phyloP scores from a whole-genome alignment of 2,113 vertebrate genomes.

The Coptodon bakossiorum region DNA sequence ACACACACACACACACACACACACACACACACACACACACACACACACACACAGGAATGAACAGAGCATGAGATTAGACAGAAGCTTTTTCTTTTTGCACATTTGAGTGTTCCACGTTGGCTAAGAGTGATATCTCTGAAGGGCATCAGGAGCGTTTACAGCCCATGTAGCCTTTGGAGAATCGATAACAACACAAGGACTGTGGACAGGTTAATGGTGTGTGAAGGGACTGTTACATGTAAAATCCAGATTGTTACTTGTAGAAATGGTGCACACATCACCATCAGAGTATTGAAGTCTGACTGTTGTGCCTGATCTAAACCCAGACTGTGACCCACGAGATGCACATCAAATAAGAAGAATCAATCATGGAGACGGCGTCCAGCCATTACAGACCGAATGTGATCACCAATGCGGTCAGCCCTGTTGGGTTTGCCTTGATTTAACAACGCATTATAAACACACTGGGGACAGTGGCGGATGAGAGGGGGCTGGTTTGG shows the following conservation, averaged over 20 bases:
- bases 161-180: conserved; percentile 44
- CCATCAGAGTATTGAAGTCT: conserved; percentile 40
- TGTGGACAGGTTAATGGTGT: conserved; percentile 59
- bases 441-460: conserved; percentile 51
- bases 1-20: background rate
- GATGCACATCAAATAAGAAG: conserved; percentile 43
- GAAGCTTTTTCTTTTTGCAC: conserved; percentile 7
- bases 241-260: conserved; percentile 55
- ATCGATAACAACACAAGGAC: conserved; percentile 62
- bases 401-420: conserved; percentile 40
- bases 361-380: conserved; percentile 50
- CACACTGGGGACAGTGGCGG: conserved; percentile 5
- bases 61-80: conserved; percentile 1
- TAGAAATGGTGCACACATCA: conserved; percentile 46
- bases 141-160: conserved; percentile 46
- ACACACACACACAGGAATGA: background rate
- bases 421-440: conserved; percentile 29
- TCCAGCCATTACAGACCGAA: conserved; percentile 39
- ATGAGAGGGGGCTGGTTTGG: background rate
- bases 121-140: conserved; percentile 57
- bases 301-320: conserved; percentile 37
- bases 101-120: conserved; percentile 28
- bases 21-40: background rate
- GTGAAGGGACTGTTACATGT: conserved; percentile 56
- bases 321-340: conserved; percentile 34